A percentile compares a stretch with the other conserved stretches of the same genome.
Evolutionary conservation across 2,888 invertebrate genomes (phyloP).

Genomic region (Polymixis flavicincta): DNA sequence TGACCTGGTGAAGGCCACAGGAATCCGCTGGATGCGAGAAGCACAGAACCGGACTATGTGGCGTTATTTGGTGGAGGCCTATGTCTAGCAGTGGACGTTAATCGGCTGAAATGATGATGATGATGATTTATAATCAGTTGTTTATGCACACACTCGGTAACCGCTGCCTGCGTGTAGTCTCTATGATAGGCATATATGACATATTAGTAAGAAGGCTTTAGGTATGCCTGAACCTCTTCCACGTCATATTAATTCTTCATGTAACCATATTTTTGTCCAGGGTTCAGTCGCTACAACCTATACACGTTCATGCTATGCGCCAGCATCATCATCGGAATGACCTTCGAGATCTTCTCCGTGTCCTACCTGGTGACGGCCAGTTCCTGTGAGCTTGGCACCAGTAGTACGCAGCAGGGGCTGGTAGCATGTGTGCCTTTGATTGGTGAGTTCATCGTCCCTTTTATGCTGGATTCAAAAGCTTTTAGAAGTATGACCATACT

Average conservation of each 20-base stretch:
- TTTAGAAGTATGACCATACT: too few relatives aligned
- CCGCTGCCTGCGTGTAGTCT: too few relatives aligned
- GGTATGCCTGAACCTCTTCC: neutral
- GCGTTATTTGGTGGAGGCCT: too few relatives aligned
- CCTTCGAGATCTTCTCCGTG: conserved; percentile 83
- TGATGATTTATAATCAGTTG: neutral
- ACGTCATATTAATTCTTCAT: neutral
- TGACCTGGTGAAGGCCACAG: too few relatives aligned
- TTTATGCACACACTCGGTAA: neutral
- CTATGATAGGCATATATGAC: neutral
- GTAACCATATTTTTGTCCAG: conserved; percentile 63
- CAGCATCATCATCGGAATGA: conserved; percentile 80
- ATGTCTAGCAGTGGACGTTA: too few relatives aligned
- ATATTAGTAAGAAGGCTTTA: neutral
- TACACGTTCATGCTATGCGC: conserved; percentile 74
- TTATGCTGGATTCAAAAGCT: neutral
- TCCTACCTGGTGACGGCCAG: conserved; percentile 85
- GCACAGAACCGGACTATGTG: too few relatives aligned
- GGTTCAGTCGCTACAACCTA: conserved; percentile 83
- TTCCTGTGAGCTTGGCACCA: conserved; percentile 83
- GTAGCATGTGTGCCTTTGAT: conserved; percentile 82
- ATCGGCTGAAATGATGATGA: too few relatives aligned
- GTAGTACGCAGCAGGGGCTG: conserved; percentile 80
- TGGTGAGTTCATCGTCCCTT: conserved; percentile 68
- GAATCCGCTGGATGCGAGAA: too few relatives aligned